These are phyloP conservation scores for Remorina albescens DNA, from an alignment of 2,797 vertebrate genomes.

Conservation along the genomic window DNA sequence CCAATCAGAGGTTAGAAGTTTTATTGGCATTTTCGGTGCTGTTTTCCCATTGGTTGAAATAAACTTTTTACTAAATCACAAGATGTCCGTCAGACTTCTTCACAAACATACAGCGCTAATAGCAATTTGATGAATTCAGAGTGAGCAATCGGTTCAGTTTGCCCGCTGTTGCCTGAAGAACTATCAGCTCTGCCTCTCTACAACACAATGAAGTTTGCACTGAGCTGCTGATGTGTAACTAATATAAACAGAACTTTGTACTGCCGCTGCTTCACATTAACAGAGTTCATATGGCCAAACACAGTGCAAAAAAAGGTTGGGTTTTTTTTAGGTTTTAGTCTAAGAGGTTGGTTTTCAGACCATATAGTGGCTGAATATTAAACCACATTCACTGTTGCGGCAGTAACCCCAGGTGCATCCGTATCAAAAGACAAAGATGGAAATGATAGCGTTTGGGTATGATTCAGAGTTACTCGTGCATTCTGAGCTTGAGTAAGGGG, in stretches of 20 bases:
- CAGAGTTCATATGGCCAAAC: not conserved
- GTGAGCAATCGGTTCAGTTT: too few species aligned
- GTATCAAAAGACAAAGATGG: not conserved
- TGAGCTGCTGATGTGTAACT: not conserved
- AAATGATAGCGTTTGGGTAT: not conserved
- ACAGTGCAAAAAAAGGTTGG: too few species aligned
- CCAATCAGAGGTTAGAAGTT: not conserved
- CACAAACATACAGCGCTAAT: not conserved
- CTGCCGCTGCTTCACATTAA: not conserved
- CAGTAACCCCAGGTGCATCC: not conserved
- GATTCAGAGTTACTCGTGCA: not conserved
- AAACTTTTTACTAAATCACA: too few species aligned
- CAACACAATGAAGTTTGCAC: not conserved
- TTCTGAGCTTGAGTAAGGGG: not conserved
- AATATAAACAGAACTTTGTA: not conserved
- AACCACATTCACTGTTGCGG: not conserved
- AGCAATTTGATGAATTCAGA: too few species aligned
- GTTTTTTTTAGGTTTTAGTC: not conserved
- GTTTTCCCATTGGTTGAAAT: not conserved
- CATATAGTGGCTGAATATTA: not conserved
- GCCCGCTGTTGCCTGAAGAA: too few species aligned
- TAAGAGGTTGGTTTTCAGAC: not conserved
- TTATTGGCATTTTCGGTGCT: not conserved
- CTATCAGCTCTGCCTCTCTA: too few species aligned
- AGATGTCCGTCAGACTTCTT: too few species aligned